Conservation (phyloP, 2,113 vertebrate species). For the Origma solitaria region DNA sequence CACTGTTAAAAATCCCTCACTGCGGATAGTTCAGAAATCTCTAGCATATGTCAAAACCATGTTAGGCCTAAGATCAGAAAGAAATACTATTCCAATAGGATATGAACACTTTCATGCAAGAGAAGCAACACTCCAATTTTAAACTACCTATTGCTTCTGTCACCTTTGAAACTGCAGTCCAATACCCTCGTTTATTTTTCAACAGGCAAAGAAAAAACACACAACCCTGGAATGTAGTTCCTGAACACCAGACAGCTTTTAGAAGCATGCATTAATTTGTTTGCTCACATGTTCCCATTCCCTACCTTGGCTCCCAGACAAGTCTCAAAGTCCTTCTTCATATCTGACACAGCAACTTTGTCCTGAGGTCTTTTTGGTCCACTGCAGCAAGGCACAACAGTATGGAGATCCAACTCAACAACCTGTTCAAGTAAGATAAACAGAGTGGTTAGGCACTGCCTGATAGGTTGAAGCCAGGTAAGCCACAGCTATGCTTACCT, state of each 20-base stretch:
- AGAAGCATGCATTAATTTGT: neutral
- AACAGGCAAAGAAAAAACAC: neutral
- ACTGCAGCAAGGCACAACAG: conserved; percentile 93
- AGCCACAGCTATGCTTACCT: neutral
- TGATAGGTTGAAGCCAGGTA: neutral
- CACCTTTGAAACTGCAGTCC: neutral
- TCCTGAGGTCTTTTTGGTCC: conserved; percentile 97
- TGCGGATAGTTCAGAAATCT: neutral
- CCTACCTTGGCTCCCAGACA: conserved; percentile 88
- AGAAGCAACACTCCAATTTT: neutral
- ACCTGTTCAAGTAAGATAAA: conserved; percentile 66
- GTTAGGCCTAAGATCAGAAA: neutral
- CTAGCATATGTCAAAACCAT: neutral
- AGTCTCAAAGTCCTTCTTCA: conserved; percentile 89
- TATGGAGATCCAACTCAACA: conserved; percentile 82
- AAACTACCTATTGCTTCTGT: neutral
- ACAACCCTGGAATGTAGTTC: accelerated
- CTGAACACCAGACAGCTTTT: neutral
- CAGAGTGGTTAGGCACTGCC: neutral
- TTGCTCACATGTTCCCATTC: neutral
- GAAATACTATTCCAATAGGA: neutral
- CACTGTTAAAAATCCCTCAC: neutral
- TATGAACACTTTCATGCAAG: neutral
- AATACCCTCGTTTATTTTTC: neutral
- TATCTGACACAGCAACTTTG: conserved; percentile 86